Percentiles rank a stretch among this genome's conserved stretches.
phyloP scores from a whole-genome alignment of 2,113 vertebrate genomes.

The Plotosus lineatus region DNA sequence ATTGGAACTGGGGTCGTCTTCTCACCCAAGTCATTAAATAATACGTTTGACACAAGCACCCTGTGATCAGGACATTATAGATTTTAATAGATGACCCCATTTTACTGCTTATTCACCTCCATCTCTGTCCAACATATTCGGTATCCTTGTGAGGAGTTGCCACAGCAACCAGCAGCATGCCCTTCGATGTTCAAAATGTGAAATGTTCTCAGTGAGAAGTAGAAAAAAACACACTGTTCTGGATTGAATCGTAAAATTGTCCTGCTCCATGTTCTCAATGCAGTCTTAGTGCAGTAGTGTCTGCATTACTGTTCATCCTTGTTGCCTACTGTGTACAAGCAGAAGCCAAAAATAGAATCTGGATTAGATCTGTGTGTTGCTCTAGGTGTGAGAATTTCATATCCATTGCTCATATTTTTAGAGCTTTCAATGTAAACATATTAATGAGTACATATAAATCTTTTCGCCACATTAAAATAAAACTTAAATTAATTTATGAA shows the following conservation, averaged over 20 bases:
- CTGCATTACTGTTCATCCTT: not conserved
- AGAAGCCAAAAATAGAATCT: slow-evolving; percentile 15
- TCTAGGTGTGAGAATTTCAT: slow-evolving; percentile 1
- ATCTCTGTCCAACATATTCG: slow-evolving; percentile 26
- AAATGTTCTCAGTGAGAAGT: slow-evolving; percentile 36
- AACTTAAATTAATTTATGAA: not conserved
- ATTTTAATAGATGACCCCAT: not conserved
- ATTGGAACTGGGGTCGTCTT: not conserved
- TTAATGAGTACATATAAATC: not conserved
- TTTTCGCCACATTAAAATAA: not conserved
- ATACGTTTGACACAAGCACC: not conserved
- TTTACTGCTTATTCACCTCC: slow-evolving; percentile 28
- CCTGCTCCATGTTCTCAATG: not conserved
- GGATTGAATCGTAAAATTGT: slow-evolving; percentile 39
- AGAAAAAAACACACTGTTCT: slow-evolving; percentile 3
- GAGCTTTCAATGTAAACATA: not conserved
- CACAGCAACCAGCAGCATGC: slow-evolving; percentile 55
- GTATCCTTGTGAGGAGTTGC: slow-evolving; percentile 52
- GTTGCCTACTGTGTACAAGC: slow-evolving; percentile 14
- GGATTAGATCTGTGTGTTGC: not conserved
- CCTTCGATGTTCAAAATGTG: slow-evolving; percentile 45
- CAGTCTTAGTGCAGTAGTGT: not conserved
- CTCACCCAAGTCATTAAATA: not conserved
- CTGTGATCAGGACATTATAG: not conserved
- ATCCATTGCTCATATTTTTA: not conserved